These are phyloP conservation scores for Dasypus novemcinctus DNA, from an alignment of 2,113 vertebrate genomes.

Conservation along the genomic window DNA sequence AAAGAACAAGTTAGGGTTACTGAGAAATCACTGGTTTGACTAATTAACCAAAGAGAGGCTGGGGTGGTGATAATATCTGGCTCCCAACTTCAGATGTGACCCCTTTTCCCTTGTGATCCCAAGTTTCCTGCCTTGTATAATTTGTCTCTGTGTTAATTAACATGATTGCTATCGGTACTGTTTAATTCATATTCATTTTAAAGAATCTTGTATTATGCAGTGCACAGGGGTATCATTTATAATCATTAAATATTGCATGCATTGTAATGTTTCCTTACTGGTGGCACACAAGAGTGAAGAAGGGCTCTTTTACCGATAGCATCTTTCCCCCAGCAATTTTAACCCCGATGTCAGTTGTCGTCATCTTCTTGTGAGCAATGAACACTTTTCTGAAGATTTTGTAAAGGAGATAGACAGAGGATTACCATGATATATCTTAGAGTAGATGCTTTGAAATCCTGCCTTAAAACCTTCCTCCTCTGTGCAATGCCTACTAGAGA, in stretches of 20 bases:
- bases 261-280: conserved; percentile 18
- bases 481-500: not conserved
- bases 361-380: conserved; percentile 25
- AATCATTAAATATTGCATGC: conserved; percentile 43
- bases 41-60: not conserved
- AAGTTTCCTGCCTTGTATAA: not conserved
- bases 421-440: not conserved
- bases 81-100: not conserved
- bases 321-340: conserved; percentile 24
- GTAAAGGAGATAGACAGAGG: not conserved
- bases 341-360: conserved; percentile 50
- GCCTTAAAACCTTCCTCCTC: not conserved
- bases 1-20: not conserved
- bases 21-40: not conserved
- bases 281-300: not conserved
- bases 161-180: not conserved
- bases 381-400: conserved; percentile 55
- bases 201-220: conserved; percentile 9
- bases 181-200: conserved; percentile 22
- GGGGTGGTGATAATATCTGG: not conserved
- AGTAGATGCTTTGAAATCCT: conserved; percentile 10
- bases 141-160: not conserved
- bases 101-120: not conserved
- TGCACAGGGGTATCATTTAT: not conserved
- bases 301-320: not conserved